Conservation (phyloP, 2,888 invertebrate species). For the Neocrepidodera transversa region DNA sequence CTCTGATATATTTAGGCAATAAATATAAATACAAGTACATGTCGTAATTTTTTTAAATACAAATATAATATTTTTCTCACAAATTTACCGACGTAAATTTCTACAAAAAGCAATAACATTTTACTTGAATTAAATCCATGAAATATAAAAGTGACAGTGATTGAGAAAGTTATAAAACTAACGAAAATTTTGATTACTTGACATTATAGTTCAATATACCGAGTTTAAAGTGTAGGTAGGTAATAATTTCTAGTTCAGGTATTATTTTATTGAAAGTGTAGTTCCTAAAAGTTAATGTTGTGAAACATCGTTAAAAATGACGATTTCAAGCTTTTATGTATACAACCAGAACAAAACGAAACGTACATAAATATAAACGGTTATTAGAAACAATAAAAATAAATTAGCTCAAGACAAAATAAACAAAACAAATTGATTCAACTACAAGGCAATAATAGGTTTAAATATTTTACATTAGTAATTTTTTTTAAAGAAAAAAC, state of each 20-base stretch:
- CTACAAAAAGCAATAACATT: too few relatives aligned
- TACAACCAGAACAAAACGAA: slow-evolving; percentile 9
- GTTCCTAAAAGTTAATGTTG: slow-evolving; percentile 8
- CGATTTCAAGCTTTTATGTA: slow-evolving; percentile 3
- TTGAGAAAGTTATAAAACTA: background rate
- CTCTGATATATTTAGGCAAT: too few relatives aligned
- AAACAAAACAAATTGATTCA: too few relatives aligned
- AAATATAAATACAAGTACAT: too few relatives aligned
- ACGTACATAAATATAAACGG: slow-evolving; percentile 9
- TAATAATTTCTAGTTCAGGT: background rate
- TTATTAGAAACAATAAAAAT: slow-evolving; percentile 7
- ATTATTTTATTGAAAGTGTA: slow-evolving; percentile 6
- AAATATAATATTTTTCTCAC: too few relatives aligned
- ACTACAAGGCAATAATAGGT: too few relatives aligned
- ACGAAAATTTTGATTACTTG: background rate
- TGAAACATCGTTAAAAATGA: slow-evolving; percentile 11
- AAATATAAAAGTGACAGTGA: too few relatives aligned
- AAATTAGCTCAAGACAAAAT: slow-evolving; percentile 6
- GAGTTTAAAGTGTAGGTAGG: background rate
- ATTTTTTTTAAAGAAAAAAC: too few relatives aligned
- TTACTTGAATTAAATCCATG: too few relatives aligned
- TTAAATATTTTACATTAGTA: too few relatives aligned
- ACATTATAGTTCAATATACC: background rate
- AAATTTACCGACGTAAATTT: too few relatives aligned
- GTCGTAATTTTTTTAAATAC: too few relatives aligned